Evolutionary conservation across 37 sponge, comb jelly and placozoan genomes (phyloP).

Genomic region (Crambe crambe): DNA sequence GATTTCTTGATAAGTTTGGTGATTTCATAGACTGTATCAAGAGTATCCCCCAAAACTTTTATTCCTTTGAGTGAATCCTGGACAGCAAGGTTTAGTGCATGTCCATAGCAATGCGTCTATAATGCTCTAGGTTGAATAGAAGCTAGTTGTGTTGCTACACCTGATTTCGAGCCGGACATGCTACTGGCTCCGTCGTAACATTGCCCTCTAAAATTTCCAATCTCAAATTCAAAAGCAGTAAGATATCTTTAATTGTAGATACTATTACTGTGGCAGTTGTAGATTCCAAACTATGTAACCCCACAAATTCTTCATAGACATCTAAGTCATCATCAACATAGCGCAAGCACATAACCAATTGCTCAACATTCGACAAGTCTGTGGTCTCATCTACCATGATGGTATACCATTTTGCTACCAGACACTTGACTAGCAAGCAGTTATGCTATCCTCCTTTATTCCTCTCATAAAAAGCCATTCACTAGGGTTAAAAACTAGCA

Average conservation of each 20-base stretch:
- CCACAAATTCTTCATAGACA: conserved; percentile 29
- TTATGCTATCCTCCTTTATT: no score
- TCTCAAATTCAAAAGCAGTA: conserved; percentile 27
- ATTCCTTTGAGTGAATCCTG: conserved; percentile 38
- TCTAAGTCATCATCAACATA: conserved; percentile 25
- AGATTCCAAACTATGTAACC: conserved; percentile 27
- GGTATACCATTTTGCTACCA: conserved; percentile 43
- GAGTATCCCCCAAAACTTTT: conserved; percentile 30
- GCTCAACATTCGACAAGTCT: conserved; percentile 44
- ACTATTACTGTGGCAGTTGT: conserved; percentile 15
- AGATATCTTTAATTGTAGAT: conserved; percentile 31
- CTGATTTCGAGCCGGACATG: conserved; percentile 38
- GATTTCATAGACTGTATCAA: conserved; percentile 57
- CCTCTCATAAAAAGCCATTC: no score
- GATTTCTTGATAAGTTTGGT: conserved; percentile 63
- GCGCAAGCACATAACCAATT: conserved; percentile 42
- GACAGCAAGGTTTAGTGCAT: conserved; percentile 46
- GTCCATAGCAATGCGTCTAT: no score
- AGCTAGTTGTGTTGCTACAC: conserved; percentile 21
- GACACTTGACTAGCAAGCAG: no score
- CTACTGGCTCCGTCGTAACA: conserved; percentile 59
- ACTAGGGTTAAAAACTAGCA: no score
- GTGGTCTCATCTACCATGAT: conserved; percentile 63
- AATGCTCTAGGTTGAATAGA: no score
- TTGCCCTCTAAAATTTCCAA: conserved; percentile 41